Base-by-base conservation (phyloP, 1,140 invertebrate species). In the Apis dorsata region DNA sequence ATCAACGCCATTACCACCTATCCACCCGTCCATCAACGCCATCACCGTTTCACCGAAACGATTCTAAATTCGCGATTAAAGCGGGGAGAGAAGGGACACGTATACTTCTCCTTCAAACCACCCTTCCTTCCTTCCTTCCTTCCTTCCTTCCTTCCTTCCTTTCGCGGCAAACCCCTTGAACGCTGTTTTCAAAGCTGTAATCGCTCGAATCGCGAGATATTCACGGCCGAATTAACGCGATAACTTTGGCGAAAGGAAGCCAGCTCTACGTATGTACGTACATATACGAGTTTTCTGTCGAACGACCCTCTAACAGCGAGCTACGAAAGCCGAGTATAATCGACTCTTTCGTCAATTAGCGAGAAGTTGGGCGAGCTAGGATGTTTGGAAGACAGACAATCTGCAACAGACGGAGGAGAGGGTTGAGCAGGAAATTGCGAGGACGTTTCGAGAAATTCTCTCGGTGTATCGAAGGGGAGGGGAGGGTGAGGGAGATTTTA, bases 211-310 rank as follows among this genome's bases (percentile, higher is more conserved):
- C 73, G 59, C 10, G n/a, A n/a, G n/a, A 75, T 51, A 51, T 62
- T 75, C 59, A 62, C 72, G 72, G 72, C 24, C 72, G 72, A 75
- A 62, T 75, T 75, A 62, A 62, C 72, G 28, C 57, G 72, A 75
- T 75, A 75, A 75, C 55, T 77, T 44, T 0, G 5, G 1, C 51
- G 7, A 9, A 12, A 51, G 10, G 9, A 53, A 34, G 9, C 11
- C 24, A 13, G 2, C 5, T 51, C 17, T 11, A 34, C 21, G 70
- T 7, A 10, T 2, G 24, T 17, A 0, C 3, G 34, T 24, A 24
- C 24, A 24, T 24, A 24, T 24, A 24, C 11, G 44, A 72, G 19
- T 59, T 59, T 73, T 44, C 28, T 72, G 11, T 7, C 53, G 17
- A 21, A 34, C 24, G 34, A 57, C 19, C 68, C 49, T 15, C 60